Evolutionary conservation across 2,888 invertebrate species (phyloP).

Genomic region (Ophion slaviceki): DNA sequence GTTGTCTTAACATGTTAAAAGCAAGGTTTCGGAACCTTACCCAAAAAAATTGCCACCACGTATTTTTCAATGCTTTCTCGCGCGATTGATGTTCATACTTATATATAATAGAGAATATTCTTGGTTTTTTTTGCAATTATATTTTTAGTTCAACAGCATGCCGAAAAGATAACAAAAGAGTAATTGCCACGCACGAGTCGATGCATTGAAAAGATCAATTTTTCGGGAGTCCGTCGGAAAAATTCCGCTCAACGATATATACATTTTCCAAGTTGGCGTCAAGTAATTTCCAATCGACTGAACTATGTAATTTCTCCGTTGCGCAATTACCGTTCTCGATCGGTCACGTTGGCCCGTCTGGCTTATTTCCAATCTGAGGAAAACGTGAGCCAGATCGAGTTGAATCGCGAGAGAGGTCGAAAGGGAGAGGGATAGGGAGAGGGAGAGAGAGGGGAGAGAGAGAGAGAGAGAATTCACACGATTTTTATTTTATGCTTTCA

Average conservation of each 20-base stretch:
- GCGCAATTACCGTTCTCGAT: slow-evolving; percentile 57
- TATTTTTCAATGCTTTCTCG: too few species aligned
- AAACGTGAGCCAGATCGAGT: slow-evolving; percentile 53
- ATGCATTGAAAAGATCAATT: background rate
- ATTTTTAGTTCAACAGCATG: too few species aligned
- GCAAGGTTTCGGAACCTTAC: too few species aligned
- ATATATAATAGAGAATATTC: too few species aligned
- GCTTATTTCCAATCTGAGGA: slow-evolving; percentile 59
- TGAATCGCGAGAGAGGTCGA: background rate
- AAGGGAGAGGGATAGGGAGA: background rate
- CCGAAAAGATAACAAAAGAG: background rate
- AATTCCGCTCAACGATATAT: slow-evolving; percentile 1
- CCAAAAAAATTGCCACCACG: too few species aligned
- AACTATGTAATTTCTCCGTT: slow-evolving; percentile 60
- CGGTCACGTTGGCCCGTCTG: slow-evolving; percentile 61
- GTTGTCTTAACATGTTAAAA: too few species aligned
- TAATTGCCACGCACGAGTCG: background rate
- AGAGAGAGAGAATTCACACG: background rate
- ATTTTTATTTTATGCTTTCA: slow-evolving; percentile 10
- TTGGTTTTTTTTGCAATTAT: too few species aligned
- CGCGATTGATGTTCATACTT: too few species aligned
- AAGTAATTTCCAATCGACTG: slow-evolving; percentile 36
- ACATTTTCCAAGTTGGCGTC: background rate
- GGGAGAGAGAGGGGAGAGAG: too few species aligned
- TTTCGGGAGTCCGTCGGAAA: background rate